phyloP scores from a whole-genome alignment of 2,113 vertebrate species.

The Percopsis transmontana region DNA sequence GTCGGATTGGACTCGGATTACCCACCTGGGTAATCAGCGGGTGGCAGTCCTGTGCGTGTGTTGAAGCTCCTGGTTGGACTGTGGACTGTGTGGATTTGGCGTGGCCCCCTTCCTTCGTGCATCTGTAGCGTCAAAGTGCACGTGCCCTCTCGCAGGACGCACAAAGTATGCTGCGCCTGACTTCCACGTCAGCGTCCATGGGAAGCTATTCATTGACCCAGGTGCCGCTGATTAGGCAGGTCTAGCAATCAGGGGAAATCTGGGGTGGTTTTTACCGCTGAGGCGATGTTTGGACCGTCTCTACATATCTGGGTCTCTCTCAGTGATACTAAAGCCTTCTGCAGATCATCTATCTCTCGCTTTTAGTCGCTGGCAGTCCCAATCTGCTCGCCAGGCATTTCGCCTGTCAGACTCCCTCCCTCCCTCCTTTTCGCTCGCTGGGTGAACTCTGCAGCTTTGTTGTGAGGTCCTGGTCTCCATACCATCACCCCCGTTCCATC shows the following conservation, averaged over 20 bases:
- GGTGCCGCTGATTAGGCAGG: background rate
- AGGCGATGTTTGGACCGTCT: conserved; percentile 29
- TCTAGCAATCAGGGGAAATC: conserved; percentile 15
- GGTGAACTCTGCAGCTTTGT: conserved; percentile 79
- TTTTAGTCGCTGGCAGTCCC: conserved; percentile 62
- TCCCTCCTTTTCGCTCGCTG: conserved; percentile 75
- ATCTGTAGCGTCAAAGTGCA: conserved; percentile 36
- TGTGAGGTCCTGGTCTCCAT: conserved; percentile 79
- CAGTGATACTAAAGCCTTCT: conserved; percentile 41
- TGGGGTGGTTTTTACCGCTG: background rate
- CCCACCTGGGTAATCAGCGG: conserved; percentile 78
- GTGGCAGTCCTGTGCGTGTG: background rate
- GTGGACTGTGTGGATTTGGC: conserved; percentile 18
- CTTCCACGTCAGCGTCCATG: conserved; percentile 41
- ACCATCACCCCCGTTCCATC: conserved; percentile 69
- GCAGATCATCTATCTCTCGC: conserved; percentile 52
- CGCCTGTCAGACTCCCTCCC: conserved; percentile 69
- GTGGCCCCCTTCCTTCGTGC: conserved; percentile 41
- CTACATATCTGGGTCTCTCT: conserved; percentile 31
- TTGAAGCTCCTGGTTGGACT: too few relatives aligned
- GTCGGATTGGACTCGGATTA: conserved; percentile 62
- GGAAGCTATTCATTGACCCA: conserved; percentile 22
- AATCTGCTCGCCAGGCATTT: conserved; percentile 77
- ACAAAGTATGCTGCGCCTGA: conserved; percentile 15
- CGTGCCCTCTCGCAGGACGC: conserved; percentile 51